A percentile compares a stretch with the other conserved stretches of the same genome.
These are phyloP conservation scores for Podabrus alpinus DNA, from an alignment of 2,888 invertebrate species.

Conservation along the genomic window DNA sequence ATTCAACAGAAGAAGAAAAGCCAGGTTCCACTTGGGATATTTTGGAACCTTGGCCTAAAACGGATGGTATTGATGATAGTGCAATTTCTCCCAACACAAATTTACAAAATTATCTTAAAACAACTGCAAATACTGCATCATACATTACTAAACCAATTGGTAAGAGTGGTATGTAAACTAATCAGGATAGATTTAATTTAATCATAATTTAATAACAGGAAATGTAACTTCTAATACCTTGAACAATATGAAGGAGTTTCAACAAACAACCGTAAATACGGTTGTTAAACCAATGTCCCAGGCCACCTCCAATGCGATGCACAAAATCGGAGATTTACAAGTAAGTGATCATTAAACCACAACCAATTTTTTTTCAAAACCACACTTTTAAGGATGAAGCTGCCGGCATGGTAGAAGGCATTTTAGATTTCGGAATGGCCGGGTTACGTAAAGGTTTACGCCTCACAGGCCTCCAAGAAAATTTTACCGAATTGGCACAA, in stretches of 20 bases:
- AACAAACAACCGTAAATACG: slow-evolving; percentile 60
- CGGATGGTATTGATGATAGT: not conserved
- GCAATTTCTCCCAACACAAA: slow-evolving; percentile 4
- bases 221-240: slow-evolving; percentile 51
- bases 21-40: slow-evolving; percentile 28
- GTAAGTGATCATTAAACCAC: slow-evolving; percentile 48
- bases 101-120: slow-evolving; percentile 24
- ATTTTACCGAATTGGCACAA: slow-evolving; percentile 35
- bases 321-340: slow-evolving; percentile 67
- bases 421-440: slow-evolving; percentile 66
- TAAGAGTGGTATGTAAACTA: slow-evolving; percentile 3
- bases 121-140: slow-evolving; percentile 15
- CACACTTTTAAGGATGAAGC: slow-evolving; percentile 61
- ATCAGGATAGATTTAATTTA: not conserved
- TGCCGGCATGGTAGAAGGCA: slow-evolving; percentile 67
- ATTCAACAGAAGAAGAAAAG: slow-evolving; percentile 32
- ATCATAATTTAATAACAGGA: slow-evolving; percentile 38
- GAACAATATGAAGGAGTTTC: slow-evolving; percentile 60
- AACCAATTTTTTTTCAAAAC: not conserved
- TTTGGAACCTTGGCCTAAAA: slow-evolving; percentile 15
- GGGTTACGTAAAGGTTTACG: slow-evolving; percentile 63
- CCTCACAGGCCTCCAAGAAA: slow-evolving; percentile 65
- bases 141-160: slow-evolving; percentile 22
- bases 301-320: slow-evolving; percentile 61
- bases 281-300: slow-evolving; percentile 45